Percentiles rank a stretch among this genome's conserved stretches.
phyloP scores from a whole-genome alignment of 2,113 vertebrate species.

The Phoenicopterus ruber region DNA sequence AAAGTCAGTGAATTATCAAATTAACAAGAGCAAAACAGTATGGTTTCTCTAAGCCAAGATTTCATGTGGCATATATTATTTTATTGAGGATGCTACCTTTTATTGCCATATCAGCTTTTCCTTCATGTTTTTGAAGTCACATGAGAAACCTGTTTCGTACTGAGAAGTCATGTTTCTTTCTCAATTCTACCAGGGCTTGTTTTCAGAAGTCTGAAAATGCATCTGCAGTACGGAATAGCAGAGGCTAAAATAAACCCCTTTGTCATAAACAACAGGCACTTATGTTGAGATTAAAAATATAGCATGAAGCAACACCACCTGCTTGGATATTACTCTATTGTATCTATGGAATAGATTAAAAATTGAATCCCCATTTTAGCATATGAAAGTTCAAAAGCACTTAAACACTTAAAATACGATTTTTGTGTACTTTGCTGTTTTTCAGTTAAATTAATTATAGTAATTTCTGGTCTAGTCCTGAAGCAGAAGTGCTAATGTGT shows the following conservation, averaged over 20 bases:
- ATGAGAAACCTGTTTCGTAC: not conserved
- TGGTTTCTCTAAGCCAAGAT: not conserved
- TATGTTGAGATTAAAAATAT: not conserved
- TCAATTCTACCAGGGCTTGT: not conserved
- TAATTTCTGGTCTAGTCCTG: not conserved
- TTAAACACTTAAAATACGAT: not conserved
- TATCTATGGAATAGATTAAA: not conserved
- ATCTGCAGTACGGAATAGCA: not conserved
- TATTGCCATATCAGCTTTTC: not conserved
- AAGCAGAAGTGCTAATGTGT: not conserved
- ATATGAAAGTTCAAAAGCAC: not conserved
- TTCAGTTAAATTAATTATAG: not conserved
- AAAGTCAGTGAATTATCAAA: conserved; percentile 36
- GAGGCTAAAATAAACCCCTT: not conserved
- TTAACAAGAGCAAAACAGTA: not conserved
- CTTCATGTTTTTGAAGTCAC: not conserved
- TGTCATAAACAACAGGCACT: not conserved
- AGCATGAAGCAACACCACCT: not conserved
- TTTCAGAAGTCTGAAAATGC: not conserved
- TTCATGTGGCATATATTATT: not conserved
- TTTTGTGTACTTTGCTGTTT: not conserved
- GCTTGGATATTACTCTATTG: not conserved
- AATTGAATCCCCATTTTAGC: not conserved
- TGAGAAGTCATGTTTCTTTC: not conserved
- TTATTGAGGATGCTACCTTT: conserved; percentile 1